These are phyloP conservation scores for Buceros bicornis DNA, from an alignment of 2,797 vertebrate species.

Conservation along the genomic window DNA sequence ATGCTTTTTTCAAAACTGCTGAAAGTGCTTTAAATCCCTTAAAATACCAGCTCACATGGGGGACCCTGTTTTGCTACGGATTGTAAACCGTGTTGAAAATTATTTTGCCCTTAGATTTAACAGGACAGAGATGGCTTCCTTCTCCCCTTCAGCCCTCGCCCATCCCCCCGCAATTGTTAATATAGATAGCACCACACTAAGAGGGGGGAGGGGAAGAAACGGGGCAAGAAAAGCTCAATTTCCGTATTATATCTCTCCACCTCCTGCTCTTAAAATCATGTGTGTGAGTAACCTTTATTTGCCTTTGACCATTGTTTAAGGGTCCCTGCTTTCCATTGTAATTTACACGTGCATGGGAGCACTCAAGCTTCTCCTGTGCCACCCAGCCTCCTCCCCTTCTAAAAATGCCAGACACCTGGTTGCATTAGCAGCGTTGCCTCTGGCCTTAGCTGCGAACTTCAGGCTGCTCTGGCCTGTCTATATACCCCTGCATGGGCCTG, in stretches of 20 bases:
- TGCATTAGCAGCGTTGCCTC: background rate
- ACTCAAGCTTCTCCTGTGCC: background rate
- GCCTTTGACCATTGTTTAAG: background rate
- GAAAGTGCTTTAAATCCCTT: background rate
- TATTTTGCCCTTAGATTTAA: background rate
- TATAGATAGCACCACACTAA: constrained; percentile 32
- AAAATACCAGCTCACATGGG: background rate
- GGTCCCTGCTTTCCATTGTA: background rate
- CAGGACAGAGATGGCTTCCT: background rate
- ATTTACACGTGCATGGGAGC: background rate
- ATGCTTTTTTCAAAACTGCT: background rate
- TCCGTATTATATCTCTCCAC: background rate
- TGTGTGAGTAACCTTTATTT: background rate
- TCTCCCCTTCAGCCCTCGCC: background rate
- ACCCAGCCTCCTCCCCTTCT: background rate
- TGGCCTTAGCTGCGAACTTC: background rate
- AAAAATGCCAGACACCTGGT: background rate
- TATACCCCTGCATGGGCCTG: background rate
- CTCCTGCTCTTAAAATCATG: background rate
- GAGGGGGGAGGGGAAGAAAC: background rate
- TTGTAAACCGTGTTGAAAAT: background rate
- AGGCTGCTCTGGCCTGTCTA: background rate
- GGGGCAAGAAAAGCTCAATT: background rate
- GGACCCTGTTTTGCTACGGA: background rate
- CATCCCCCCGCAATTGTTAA: constrained; percentile 56